Evolutionary conservation across 2,888 invertebrate species (phyloP), one percentile per base, ranked within the genome.

Genomic region (Halictus quadricinctus): DNA sequence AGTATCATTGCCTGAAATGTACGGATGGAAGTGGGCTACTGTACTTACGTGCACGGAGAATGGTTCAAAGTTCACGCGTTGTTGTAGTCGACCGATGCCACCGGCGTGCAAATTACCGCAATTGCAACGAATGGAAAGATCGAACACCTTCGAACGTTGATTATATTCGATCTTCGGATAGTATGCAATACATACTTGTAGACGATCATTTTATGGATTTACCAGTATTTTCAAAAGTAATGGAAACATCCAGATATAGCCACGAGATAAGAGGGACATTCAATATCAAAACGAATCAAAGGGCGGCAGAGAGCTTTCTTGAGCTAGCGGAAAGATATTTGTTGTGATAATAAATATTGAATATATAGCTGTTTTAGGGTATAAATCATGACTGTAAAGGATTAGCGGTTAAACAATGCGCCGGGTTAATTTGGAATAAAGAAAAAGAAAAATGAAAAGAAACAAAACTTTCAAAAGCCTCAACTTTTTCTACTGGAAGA

Each of bases 311-410:
- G 90, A 91, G 87, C 91, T 92, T 92, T 90, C 91, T 92, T 91
- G 86, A 86, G 91, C 85, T 89, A 85, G 90, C 90, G 89, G 85
- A 91, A 90, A 93, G 92, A 94, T 93, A 91, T 93, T 94, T 93
- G 93, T 94, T 94, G 94, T 94, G 94, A 94, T 94, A 94, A 94
- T 93, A 94, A 83, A 93, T 92, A 93, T 91, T 91, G 92, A 93
- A 92, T 92, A 83, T 87, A 90, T 91, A 93, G 90, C 90, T 88
- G 90, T 88, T 91, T 75, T 93, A 92, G 92, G 90, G 82, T 93
- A 91, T 89, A 84, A 84, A 69, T 82, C 64, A 87, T 88, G 88
- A 90, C 88, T 83, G 86, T 90, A 91, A 92, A 91, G 91, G 90
- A 88, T 83, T 81, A 86, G 72, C 46, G 48, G 80, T 75, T 77